Evolutionary conservation across 2,888 invertebrate species (phyloP).

Genomic region (Drosophila birchii): DNA sequence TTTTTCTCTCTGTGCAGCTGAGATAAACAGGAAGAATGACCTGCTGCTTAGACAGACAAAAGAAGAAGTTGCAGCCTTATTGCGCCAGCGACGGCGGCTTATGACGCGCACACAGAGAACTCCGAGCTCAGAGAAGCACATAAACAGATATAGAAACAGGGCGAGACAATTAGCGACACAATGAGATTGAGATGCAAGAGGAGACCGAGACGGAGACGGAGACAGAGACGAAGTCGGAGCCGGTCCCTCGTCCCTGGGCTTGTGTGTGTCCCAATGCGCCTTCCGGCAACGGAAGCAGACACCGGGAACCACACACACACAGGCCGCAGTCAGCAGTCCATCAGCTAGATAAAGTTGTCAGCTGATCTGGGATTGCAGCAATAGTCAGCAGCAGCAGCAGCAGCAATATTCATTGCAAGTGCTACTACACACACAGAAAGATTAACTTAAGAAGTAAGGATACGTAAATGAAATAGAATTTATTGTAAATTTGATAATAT

Average conservation of each 20-base stretch:
- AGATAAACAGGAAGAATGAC: slow-evolving; percentile 82
- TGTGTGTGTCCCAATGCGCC: slow-evolving; percentile 54
- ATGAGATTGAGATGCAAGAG: slow-evolving; percentile 78
- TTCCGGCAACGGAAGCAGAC: slow-evolving; percentile 76
- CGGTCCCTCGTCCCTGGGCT: slow-evolving; percentile 13
- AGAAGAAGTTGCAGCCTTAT: slow-evolving; percentile 55
- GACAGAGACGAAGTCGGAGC: slow-evolving; percentile 70
- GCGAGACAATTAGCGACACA: slow-evolving; percentile 79
- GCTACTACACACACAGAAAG: slow-evolving; percentile 5
- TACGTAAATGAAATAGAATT: slow-evolving; percentile 1
- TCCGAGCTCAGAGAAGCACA: not conserved
- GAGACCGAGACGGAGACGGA: slow-evolving; percentile 61
- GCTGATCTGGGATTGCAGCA: slow-evolving; percentile 64
- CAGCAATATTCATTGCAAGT: slow-evolving; percentile 8
- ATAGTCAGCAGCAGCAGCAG: slow-evolving; percentile 8
- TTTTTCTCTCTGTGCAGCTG: slow-evolving; percentile 16
- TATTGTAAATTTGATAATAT: too few species aligned
- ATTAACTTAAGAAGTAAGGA: not conserved
- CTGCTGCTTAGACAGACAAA: slow-evolving; percentile 71
- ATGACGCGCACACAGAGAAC: slow-evolving; percentile 15
- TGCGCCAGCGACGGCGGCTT: slow-evolving; percentile 59
- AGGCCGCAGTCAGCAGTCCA: slow-evolving; percentile 22
- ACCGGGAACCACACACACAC: slow-evolving; percentile 67
- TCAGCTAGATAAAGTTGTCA: slow-evolving; percentile 78
- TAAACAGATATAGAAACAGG: slow-evolving; percentile 30